Percentiles rank a stretch among this genome's conserved stretches.
phyloP scores from a whole-genome alignment of 2,113 vertebrate species.

The Hyperopisus bebe region DNA sequence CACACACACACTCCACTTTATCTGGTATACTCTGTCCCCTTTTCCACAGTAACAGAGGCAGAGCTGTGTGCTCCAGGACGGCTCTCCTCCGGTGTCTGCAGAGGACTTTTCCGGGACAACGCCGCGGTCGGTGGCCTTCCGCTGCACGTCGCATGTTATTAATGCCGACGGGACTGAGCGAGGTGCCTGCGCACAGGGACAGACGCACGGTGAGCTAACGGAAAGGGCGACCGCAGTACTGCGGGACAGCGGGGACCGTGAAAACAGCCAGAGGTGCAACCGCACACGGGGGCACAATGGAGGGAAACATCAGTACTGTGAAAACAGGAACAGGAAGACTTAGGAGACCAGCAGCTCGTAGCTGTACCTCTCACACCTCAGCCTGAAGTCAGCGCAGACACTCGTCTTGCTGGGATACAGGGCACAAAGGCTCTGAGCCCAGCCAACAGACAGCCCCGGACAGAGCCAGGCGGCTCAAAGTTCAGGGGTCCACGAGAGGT shows the following conservation, averaged over 20 bases:
- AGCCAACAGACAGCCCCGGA: not conserved
- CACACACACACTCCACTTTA: not conserved
- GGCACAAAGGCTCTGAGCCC: not conserved
- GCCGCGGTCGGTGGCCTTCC: not conserved
- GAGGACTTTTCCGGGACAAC: not conserved
- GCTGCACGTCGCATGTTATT: not conserved
- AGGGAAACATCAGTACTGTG: not conserved
- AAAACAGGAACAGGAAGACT: not conserved
- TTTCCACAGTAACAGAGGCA: not conserved
- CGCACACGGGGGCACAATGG: not conserved
- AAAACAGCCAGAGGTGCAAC: not conserved
- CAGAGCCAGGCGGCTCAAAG: not conserved
- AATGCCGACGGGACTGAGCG: not conserved
- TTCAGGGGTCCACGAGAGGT: not conserved
- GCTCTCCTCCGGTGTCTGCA: not conserved
- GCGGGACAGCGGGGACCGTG: too few relatives aligned
- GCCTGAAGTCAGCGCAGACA: not conserved
- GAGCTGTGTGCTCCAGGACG: not conserved
- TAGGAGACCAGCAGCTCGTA: not conserved
- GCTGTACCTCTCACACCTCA: not conserved
- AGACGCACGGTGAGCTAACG: not conserved
- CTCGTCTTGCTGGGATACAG: not conserved
- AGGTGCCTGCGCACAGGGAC: not conserved
- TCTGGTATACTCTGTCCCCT: not conserved
- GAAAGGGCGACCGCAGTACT: not conserved